Percentiles rank a stretch among this genome's conserved stretches.
These are phyloP conservation scores for Irena cyanogastra DNA, from an alignment of 2,113 vertebrate genomes.

Conservation along the genomic window DNA sequence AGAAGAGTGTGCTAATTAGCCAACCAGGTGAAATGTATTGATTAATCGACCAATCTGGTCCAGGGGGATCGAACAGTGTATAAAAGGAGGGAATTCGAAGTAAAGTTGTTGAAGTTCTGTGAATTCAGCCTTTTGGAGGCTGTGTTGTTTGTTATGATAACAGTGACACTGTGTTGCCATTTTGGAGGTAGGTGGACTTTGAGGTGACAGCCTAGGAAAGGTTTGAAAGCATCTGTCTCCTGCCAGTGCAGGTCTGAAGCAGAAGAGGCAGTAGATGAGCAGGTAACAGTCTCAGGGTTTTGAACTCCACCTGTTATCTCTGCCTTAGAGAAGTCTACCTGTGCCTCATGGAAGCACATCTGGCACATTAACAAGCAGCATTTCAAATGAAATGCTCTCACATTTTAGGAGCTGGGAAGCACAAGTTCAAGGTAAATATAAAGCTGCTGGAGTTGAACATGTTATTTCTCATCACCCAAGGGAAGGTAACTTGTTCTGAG, in stretches of 20 bases:
- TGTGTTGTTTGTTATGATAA: too few relatives aligned
- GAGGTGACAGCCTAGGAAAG: not conserved
- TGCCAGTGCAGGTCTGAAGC: not conserved
- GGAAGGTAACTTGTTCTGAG: not conserved
- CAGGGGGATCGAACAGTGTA: too few relatives aligned
- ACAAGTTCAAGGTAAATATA: not conserved
- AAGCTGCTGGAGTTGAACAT: not conserved
- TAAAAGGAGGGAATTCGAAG: too few relatives aligned
- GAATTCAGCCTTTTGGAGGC: too few relatives aligned
- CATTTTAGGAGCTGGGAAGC: not conserved
- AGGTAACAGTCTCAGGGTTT: not conserved
- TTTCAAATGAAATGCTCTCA: not conserved
- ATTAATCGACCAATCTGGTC: too few relatives aligned
- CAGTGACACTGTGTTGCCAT: too few relatives aligned
- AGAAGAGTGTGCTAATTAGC: too few relatives aligned
- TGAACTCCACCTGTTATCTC: not conserved
- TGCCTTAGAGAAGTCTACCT: not conserved
- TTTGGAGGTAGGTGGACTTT: not conserved
- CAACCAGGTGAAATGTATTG: too few relatives aligned
- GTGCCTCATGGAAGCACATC: not conserved
- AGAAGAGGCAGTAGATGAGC: not conserved
- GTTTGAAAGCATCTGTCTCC: not conserved
- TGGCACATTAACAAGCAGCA: not conserved
- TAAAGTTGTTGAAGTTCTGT: too few relatives aligned
- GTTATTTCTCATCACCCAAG: not conserved